Base-by-base conservation (phyloP, 2,888 invertebrate genomes). In the Calephelis perditalis region DNA sequence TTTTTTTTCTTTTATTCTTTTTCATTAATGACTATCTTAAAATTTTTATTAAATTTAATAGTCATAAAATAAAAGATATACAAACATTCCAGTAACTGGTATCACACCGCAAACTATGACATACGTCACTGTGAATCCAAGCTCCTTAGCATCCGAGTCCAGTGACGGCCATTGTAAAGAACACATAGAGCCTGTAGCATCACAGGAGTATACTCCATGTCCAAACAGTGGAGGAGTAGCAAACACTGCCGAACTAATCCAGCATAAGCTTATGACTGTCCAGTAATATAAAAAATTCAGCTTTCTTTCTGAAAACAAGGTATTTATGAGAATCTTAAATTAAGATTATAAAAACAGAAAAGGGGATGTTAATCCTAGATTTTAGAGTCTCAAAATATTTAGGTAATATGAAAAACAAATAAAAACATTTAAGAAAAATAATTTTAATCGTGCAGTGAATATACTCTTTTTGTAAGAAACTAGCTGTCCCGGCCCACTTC, bases 171-270 rank as follows among this genome's bases (percentile, higher is more conserved):
- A 92, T 44, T 88, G 76, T 44, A 90, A 76, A 2, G 88, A 78
- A 69, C 92, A 92, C 8, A 77, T 70, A 5, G 91, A 89, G 9
- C 90, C 88, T 3, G 88, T 91, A 4, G 86, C 71, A 67, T 92
- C 92, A 71, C 92, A 92, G 15, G 87, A 84, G 66, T 88, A 92
- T 56, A 81, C 69, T 47, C 92, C 92, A 66, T 88, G 91, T 2
- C 89, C 88, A 64, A 88, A 88, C 9, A 92, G 71, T 0, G 92
- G 92, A 1, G 91, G 91, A 5, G 80, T 80, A 1, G 92, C 81
- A 64, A 91, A 90, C 56, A 85, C 69, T 47, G 80, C 70, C 7
- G 91, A 78, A 56, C 76, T 78, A 12, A 80, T 67, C 89, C 91
- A 92, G 70, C 89, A 86, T 3, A 82, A 68, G n/a, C 81, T 80